Base-by-base conservation (phyloP, 2,113 vertebrate genomes). In the Nyctibius bracteatus region DNA sequence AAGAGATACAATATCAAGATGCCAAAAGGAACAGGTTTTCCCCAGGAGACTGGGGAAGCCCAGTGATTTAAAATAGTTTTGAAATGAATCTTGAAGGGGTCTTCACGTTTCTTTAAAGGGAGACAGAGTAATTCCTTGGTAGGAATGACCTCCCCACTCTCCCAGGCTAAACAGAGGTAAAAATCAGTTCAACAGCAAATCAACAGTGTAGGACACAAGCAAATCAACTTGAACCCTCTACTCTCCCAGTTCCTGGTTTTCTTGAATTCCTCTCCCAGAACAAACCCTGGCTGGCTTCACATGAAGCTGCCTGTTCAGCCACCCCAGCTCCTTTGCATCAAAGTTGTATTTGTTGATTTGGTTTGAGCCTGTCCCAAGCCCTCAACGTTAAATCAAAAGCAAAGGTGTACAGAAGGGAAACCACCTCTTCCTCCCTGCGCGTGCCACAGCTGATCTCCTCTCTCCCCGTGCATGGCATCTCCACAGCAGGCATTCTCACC, bases 101-200 rank as follows among this genome's bases (percentile, higher is more conserved):
- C 24, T 57, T 24, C 0, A 0, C 0, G 19, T 35, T 77, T 62
- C 55, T 28, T 11, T 33, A 51, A 39, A 33, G 6, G 51, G 24
- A 86, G 24, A 49, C 12, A 47, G 10, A 5, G 61, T 3, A 19
- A 68, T 35, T 24, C 43, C 7, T 5, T 20, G 41, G 72, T 27
- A 43, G 6, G 28, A 73, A 62, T 6, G 23, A 62, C 33, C 33
- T 51, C 67, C 17, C 27, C 28, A 6, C 19, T 57, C 62, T 84
- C 57, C 13, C 49, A 59, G 33, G 39, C 35, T 21, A 25, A 71
- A 41, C 13, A 47, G 43, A 58, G 55, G 24, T 54, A 44, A 70
- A 75, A 91, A 9, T 49, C 66, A 39, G 6, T 52, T 55, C 22
- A 10, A 31, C 24, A 46, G 67, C 37, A 39, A 27, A 51, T 4